Base-by-base conservation (phyloP, 2,888 invertebrate species). In the Escarpia spicata region DNA sequence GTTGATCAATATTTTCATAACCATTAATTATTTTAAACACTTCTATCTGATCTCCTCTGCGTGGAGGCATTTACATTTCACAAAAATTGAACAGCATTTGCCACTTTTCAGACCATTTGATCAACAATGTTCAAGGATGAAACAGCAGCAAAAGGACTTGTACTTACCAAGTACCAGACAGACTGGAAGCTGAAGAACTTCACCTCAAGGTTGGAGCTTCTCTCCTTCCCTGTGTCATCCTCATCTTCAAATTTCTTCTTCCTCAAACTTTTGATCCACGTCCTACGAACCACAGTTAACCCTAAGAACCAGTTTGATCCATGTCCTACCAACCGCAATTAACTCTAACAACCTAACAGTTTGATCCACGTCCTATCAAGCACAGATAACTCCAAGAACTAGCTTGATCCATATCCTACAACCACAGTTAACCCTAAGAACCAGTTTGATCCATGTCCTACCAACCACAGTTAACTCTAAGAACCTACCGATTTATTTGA, bases 161-260 rank as follows among this genome's bases (percentile, higher is more conserved):
- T 92, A 95, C 95, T 94, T 93, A 96, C 96, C 91, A 96, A 93
- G 93, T 96, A 96, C 94, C 96, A 96, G 45, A 96, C 93, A 19
- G 96, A 96, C 89, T 94, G 94, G 90, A 96, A 94, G 90, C 96
- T 95, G 94, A 96, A 95, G 45, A 96, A 95, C 60, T 95, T 95
- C 45, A 95, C 95, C 93, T 96, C 95, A 26, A 96, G 94, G 93
- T 96, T 95, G 0, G 95, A 94, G 52, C 93, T 93, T 91, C 93
- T n/a, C 15, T 94, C 93, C 19, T 93, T 92, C 8, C 93, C 93
- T 93, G 94, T 94, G 9, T 94, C 93, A 93, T 94, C 94, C 8
- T 95, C 95, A 43, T 95, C 95, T 12, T 95, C 94, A 44, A 94
- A 75, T 26, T 75, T 75, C 75, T 52, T 52, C 52, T 75, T 75